Evolutionary conservation across 1,140 invertebrate genomes (phyloP).

Genomic region (Drosophila dunni): DNA sequence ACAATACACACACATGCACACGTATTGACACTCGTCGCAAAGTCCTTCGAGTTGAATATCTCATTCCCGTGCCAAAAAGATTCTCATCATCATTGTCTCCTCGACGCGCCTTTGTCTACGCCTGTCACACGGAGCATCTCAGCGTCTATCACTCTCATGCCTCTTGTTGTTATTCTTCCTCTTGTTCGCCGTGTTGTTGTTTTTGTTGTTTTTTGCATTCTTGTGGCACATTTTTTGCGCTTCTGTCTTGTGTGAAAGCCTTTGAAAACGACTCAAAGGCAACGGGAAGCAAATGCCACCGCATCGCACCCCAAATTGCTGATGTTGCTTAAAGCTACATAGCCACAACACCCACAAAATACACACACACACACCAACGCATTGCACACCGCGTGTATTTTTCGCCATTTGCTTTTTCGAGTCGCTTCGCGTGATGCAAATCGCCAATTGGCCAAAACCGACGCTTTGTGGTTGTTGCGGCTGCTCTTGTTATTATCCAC

Average conservation of each 20-base stretch:
- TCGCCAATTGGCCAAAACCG: slow-evolving; percentile 73
- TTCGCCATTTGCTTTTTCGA: slow-evolving; percentile 34
- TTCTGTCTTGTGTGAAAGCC: slow-evolving; percentile 20
- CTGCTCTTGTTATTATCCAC: slow-evolving; percentile 32
- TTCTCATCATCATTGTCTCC: slow-evolving; percentile 78
- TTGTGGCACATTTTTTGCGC: slow-evolving; percentile 33
- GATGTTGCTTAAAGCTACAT: slow-evolving; percentile 18
- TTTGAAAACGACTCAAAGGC: slow-evolving; percentile 30
- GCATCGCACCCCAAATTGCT: slow-evolving; percentile 2
- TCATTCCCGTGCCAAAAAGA: slow-evolving; percentile 46
- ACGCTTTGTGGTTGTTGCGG: slow-evolving; percentile 40
- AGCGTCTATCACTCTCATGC: slow-evolving; percentile 12
- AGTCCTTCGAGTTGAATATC: slow-evolving; percentile 48
- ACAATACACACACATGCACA: slow-evolving; percentile 23
- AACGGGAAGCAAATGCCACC: neutral
- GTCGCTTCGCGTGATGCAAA: slow-evolving; percentile 57
- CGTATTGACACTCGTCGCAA: slow-evolving; percentile 70
- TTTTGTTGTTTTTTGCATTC: slow-evolving; percentile 27
- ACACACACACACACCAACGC: slow-evolving; percentile 5
- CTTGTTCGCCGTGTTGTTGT: slow-evolving; percentile 2
- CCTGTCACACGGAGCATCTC: slow-evolving; percentile 31
- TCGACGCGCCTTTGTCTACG: slow-evolving; percentile 61
- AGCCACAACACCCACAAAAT: neutral
- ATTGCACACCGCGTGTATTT: slow-evolving; percentile 18
- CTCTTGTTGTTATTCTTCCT: slow-evolving; percentile 5